Conservation (phyloP, 1,140 invertebrate species). For the Periplaneta americana region DNA sequence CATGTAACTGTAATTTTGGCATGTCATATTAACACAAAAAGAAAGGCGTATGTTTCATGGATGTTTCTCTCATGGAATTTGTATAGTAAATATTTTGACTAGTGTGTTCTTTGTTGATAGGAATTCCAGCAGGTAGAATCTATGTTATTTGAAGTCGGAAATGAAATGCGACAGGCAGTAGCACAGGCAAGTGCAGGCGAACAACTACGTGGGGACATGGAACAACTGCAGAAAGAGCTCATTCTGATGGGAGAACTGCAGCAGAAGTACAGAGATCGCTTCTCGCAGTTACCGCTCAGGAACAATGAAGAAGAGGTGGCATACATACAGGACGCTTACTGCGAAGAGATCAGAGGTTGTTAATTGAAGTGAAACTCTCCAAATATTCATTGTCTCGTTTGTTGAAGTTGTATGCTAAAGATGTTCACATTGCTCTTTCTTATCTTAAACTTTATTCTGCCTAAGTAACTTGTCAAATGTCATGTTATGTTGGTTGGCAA, state of each 20-base stretch:
- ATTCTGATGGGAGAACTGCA: conserved; percentile 36
- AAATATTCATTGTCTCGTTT: no score
- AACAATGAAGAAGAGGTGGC: conserved; percentile 37
- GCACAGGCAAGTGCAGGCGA: conserved; percentile 33
- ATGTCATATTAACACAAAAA: no score
- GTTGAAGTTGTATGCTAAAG: no score
- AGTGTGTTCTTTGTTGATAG: neutral
- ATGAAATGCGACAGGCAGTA: conserved; percentile 34
- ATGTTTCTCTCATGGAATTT: no score
- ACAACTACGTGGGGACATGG: conserved; percentile 33
- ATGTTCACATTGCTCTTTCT: no score
- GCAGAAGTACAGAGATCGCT: conserved; percentile 12
- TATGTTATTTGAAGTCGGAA: conserved; percentile 34
- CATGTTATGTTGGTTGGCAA: no score
- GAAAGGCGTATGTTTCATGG: no score
- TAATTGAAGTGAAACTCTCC: neutral
- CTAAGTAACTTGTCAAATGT: no score
- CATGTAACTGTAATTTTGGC: no score
- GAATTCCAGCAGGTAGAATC: conserved; percentile 19
- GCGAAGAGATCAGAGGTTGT: conserved; percentile 36
- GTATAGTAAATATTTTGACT: neutral
- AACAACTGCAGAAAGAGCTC: conserved; percentile 36
- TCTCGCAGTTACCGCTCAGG: conserved; percentile 32
- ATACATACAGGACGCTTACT: conserved; percentile 38
- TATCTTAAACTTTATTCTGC: no score